Evolutionary conservation across 2,113 vertebrate genomes (phyloP).

Genomic region (Neodon shergylaensis): DNA sequence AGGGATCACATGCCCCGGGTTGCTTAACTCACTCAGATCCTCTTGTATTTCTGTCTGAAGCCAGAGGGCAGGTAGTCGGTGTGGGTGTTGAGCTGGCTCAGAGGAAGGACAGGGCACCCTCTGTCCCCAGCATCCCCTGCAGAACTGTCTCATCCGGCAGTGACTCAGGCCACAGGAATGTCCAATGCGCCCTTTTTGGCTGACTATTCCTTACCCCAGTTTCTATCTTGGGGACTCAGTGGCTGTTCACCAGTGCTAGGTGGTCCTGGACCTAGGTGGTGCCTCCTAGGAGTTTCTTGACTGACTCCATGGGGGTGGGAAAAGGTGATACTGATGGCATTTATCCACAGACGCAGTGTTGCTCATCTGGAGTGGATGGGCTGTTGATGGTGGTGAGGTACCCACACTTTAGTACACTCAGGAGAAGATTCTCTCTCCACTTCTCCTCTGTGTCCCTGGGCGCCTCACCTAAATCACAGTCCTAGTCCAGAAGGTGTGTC

Average conservation of each 20-base stretch:
- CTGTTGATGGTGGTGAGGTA: rapidly evolving
- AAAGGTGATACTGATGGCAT: rapidly evolving
- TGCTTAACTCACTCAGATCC: background rate
- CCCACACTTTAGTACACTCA: background rate
- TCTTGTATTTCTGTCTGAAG: background rate
- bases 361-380: too few relatives aligned
- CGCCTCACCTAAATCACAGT: background rate
- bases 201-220: background rate
- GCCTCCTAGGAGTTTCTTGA: rapidly evolving
- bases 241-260: background rate
- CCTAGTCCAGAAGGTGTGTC: background rate
- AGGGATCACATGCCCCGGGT: background rate
- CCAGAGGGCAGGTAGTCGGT: background rate
- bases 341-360: rapidly evolving
- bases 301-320: rapidly evolving
- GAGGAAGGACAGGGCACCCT: background rate
- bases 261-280: background rate
- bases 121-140: background rate
- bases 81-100: background rate
- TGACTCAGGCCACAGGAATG: conserved; percentile 41
- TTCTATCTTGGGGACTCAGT: background rate
- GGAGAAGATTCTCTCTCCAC: background rate
- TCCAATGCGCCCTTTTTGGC: background rate
- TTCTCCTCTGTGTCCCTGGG: background rate
- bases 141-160: background rate